A percentile compares a stretch with the other conserved stretches of the same genome.
Evolutionary conservation across 64 coral and sea anemone genomes (phyloP).

Genomic region (Actinia equina): DNA sequence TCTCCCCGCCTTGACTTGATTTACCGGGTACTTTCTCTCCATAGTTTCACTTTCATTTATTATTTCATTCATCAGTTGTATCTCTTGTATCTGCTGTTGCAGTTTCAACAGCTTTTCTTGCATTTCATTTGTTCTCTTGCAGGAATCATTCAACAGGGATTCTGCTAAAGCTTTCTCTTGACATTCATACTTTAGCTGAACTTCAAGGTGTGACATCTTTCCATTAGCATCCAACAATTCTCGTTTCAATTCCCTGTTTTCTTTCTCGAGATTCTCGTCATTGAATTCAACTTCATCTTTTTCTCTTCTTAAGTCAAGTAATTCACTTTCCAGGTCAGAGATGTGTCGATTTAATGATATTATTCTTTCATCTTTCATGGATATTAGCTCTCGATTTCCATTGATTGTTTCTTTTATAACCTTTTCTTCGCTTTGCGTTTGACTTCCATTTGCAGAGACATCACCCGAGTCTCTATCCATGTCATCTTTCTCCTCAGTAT

Average conservation of each 20-base stretch:
- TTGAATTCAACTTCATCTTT: not conserved
- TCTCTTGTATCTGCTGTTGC: conserved; percentile 53
- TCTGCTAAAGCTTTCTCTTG: conserved; percentile 43
- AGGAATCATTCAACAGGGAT: conserved; percentile 47
- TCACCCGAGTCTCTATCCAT: conserved; percentile 12
- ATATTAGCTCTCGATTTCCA: conserved; percentile 22
- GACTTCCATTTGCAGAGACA: conserved; percentile 24
- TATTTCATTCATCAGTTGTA: conserved; percentile 45
- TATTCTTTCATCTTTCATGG: conserved; percentile 1
- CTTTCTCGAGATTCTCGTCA: not conserved
- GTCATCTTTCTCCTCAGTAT: conserved; percentile 19
- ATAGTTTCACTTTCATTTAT: conserved; percentile 30
- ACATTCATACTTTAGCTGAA: conserved; percentile 55
- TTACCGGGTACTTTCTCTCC: too few species aligned
- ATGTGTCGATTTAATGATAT: not conserved
- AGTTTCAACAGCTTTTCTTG: conserved; percentile 57
- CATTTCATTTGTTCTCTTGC: conserved; percentile 15
- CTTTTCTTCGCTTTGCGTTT: conserved; percentile 36
- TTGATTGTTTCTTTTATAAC: conserved; percentile 36
- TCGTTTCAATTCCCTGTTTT: conserved; percentile 6
- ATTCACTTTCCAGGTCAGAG: not conserved
- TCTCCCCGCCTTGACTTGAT: too few species aligned
- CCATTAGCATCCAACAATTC: conserved; percentile 42
- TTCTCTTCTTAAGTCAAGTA: not conserved
- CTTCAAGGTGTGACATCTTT: conserved; percentile 62